Evolutionary conservation across 2,888 invertebrate species (phyloP).

Genomic region (Harpalus rufipes): DNA sequence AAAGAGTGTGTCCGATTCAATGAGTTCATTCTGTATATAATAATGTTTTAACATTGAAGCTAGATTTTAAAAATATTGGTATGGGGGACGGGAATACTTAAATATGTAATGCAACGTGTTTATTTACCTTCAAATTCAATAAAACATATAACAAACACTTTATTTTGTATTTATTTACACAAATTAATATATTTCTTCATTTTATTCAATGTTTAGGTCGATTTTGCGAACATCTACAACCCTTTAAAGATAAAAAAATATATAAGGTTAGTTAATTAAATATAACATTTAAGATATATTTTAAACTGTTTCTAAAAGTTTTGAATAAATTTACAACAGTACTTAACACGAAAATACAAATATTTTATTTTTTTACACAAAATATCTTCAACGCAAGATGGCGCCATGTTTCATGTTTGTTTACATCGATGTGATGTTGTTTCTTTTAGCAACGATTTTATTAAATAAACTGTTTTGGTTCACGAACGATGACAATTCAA

Average conservation of each 20-base stretch:
- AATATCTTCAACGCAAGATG: constrained; percentile 70
- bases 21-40: neutral
- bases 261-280: too few relatives aligned
- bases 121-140: neutral
- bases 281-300: too few relatives aligned
- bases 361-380: constrained; percentile 57
- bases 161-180: too few relatives aligned
- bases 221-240: too few relatives aligned
- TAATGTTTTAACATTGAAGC: neutral
- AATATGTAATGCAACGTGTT: constrained; percentile 1
- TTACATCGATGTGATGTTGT: constrained; percentile 74
- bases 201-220: too few relatives aligned
- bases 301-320: too few relatives aligned
- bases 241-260: too few relatives aligned
- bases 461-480: too few relatives aligned
- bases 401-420: too few relatives aligned
- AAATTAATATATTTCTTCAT: too few relatives aligned
- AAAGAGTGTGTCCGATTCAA: neutral
- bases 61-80: neutral
- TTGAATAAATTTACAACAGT: too few relatives aligned
- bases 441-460: constrained; percentile 72
- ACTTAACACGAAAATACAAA: constrained; percentile 53
- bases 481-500: too few relatives aligned
- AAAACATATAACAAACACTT: neutral
- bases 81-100: neutral